Conservation (phyloP, 2,113 vertebrate species). For the human (Homo sapiens) region DNA sequence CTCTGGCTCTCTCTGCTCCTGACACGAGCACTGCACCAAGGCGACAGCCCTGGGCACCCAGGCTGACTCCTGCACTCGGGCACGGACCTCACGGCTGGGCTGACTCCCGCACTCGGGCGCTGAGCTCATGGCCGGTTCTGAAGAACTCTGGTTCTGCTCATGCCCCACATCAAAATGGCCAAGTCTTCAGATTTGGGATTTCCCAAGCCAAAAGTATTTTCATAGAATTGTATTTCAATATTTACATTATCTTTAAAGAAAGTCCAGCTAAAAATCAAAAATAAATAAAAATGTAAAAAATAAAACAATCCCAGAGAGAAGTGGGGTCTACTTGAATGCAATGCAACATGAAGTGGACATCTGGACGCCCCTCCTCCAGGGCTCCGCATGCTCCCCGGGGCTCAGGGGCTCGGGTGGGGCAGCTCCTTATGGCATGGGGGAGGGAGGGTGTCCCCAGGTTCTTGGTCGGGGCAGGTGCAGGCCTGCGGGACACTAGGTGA, state of each 20-base stretch:
- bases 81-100: no score
- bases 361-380: neutral
- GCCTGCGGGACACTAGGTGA: neutral
- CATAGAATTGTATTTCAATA: neutral
- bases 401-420: neutral
- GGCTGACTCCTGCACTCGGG: no score
- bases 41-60: fast-evolving
- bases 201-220: neutral
- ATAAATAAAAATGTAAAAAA: neutral
- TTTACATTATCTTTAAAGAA: neutral
- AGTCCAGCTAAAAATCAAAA: neutral
- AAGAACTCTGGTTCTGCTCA: neutral
- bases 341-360: neutral
- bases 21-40: neutral
- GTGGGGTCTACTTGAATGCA: neutral
- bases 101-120: no score
- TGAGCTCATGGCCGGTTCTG: no score
- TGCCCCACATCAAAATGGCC: neutral
- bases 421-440: no score
- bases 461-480: neutral
- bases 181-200: neutral
- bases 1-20: no score
- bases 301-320: neutral
- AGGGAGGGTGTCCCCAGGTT: neutral
- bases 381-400: fast-evolving